These are phyloP conservation scores for Thalassarche chlororhynchos DNA, from an alignment of 2,113 vertebrate species.

Conservation along the genomic window DNA sequence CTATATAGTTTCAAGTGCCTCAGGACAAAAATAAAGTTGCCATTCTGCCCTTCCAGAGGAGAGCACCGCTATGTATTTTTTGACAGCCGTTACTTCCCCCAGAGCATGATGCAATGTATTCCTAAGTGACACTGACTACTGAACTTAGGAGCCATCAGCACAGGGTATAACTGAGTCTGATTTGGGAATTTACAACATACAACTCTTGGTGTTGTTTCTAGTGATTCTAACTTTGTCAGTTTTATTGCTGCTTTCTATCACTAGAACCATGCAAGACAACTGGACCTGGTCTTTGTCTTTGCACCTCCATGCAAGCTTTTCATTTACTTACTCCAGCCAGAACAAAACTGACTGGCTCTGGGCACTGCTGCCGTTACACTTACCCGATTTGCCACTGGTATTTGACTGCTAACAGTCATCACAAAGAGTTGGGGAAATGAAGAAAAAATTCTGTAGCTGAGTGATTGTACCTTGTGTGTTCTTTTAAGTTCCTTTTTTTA, in stretches of 20 bases:
- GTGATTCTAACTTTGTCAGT: neutral
- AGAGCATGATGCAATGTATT: too few relatives aligned
- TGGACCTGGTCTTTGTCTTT: neutral
- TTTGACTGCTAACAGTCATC: neutral
- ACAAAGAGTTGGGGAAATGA: neutral
- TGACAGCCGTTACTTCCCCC: neutral
- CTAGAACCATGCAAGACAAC: neutral
- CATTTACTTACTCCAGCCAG: neutral
- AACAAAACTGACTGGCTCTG: neutral
- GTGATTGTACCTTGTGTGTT: neutral
- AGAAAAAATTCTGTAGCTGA: neutral
- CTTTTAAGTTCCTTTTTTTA: neutral
- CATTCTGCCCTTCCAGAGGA: too few relatives aligned
- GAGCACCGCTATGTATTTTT: neutral
- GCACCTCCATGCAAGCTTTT: neutral
- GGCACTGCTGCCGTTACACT: neutral
- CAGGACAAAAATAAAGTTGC: neutral
- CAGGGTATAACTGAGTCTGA: too few relatives aligned
- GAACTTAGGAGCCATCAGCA: neutral
- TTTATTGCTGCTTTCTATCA: neutral
- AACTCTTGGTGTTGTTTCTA: neutral
- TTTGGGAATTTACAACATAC: neutral
- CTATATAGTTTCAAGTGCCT: neutral
- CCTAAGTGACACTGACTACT: rapidly evolving
- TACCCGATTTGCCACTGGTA: neutral